These are phyloP conservation scores for Nephrocerus scutellatus DNA, from an alignment of 2,888 invertebrate genomes.

Conservation along the genomic window DNA sequence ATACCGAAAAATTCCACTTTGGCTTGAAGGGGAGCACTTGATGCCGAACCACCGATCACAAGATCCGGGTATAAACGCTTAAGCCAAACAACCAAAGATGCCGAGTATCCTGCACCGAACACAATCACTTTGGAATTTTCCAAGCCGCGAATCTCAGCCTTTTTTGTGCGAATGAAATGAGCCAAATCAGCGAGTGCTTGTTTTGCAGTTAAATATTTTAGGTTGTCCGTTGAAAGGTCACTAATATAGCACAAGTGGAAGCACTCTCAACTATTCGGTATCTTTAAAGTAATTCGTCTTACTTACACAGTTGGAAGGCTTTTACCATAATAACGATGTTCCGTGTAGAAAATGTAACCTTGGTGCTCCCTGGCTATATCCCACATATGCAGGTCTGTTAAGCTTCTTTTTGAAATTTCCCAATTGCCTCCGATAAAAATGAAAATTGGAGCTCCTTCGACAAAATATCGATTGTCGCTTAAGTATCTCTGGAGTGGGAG, in stretches of 20 bases:
- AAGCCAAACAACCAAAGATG: constrained; percentile 62
- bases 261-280: too few relatives aligned
- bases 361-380: too few relatives aligned
- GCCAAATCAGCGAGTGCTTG: constrained; percentile 63
- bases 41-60: constrained; percentile 55
- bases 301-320: too few relatives aligned
- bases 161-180: constrained; percentile 53
- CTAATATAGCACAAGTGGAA: too few relatives aligned
- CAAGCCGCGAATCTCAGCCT: constrained; percentile 38
- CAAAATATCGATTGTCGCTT: too few relatives aligned
- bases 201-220: constrained; percentile 57
- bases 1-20: constrained; percentile 54
- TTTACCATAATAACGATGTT: too few relatives aligned
- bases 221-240: constrained; percentile 52
- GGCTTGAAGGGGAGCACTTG: constrained; percentile 60
- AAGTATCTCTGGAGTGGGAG: too few relatives aligned
- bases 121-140: constrained; percentile 49
- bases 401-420: too few relatives aligned
- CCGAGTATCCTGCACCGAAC: constrained; percentile 62
- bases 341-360: too few relatives aligned
- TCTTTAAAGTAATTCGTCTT: background rate
- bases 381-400: too few relatives aligned
- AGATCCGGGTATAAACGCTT: constrained; percentile 59
- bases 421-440: too few relatives aligned
- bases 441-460: too few relatives aligned